phyloP scores from a whole-genome alignment of 2,888 invertebrate species.

The Ectemnius continuus region DNA sequence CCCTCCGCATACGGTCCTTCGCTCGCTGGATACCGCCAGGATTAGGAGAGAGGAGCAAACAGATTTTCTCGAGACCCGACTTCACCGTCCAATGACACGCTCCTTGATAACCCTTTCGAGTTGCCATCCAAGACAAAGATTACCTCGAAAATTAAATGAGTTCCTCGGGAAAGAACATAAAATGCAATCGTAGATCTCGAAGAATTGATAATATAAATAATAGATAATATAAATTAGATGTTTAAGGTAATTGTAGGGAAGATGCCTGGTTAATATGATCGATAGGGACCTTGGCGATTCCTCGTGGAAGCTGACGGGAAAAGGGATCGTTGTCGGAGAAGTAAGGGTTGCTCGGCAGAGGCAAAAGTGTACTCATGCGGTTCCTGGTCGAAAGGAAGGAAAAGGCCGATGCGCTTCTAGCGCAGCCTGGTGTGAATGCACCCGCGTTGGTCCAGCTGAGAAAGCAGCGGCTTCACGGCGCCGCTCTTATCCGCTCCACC shows the following conservation, averaged over 20 bases:
- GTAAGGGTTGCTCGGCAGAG: slow-evolving; percentile 11
- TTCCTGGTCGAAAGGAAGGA: slow-evolving; percentile 39
- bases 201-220: too few species aligned
- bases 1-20: slow-evolving; percentile 47
- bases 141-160: too few species aligned
- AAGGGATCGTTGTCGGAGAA: slow-evolving; percentile 14
- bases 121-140: too few species aligned
- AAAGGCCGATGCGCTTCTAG: slow-evolving; percentile 46
- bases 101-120: too few species aligned
- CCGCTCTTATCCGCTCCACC: slow-evolving; percentile 32
- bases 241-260: too few species aligned
- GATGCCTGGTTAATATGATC: not conserved
- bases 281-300: slow-evolving; percentile 6
- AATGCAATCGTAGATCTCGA: too few species aligned
- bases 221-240: too few species aligned
- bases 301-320: not conserved
- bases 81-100: not conserved
- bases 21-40: slow-evolving; percentile 24
- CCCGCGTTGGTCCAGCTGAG: slow-evolving; percentile 57
- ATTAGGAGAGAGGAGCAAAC: slow-evolving; percentile 31
- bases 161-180: too few species aligned
- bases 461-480: slow-evolving; percentile 54
- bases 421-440: slow-evolving; percentile 55
- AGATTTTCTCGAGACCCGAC: not conserved
- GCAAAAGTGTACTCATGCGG: slow-evolving; percentile 30